Evolutionary conservation across 2,797 vertebrate species (phyloP), one percentile per base, ranked within the genome.

Genomic region (Echiichthys vipera): DNA sequence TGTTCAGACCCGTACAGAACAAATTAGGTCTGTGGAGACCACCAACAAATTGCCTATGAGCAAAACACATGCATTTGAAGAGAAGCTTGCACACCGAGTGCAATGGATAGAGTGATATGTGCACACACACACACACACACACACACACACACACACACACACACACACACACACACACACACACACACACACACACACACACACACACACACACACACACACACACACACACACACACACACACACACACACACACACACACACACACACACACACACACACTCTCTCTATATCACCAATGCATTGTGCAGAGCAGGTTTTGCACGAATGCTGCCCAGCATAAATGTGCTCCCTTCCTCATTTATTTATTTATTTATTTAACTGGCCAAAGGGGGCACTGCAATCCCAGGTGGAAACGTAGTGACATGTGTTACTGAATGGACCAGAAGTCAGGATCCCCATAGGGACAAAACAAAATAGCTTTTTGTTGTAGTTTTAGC

Each of bases 1-100:
- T 88, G 39, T 84, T 69, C 77, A 74, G 76, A 67, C 57, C 27
- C 7, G 36, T 45, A 57, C 64, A 59, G 77, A 74, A 71, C 70
- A 89, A 89, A 91, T 89, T 84, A 87, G 79, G 86, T 85, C 84
- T 85, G 63, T 89, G 65, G 89, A 88, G 83, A 90, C 80, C 42
- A 22, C 68, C 74, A 59, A 87, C 85, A 88, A 86, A 86, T 83
- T 87, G 81, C 65, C 62, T 70, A 34, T 59, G 63, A 80, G 73
- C 67, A 77, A 84, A 84, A 81, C 72, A 62, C 71, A 74, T 68
- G 69, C 70, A 79, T 66, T 58, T 65, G 20, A 70, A 72, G 37
- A 75, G 63, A 45, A n/a, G 25, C 25, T 71, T 12, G 47, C 55
- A 71, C 8, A 10, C 54, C 3, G 42, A 53, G 65, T 30, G 37